These are phyloP conservation scores for Orthosia gracilis DNA, from an alignment of 2,888 invertebrate genomes.

Conservation along the genomic window DNA sequence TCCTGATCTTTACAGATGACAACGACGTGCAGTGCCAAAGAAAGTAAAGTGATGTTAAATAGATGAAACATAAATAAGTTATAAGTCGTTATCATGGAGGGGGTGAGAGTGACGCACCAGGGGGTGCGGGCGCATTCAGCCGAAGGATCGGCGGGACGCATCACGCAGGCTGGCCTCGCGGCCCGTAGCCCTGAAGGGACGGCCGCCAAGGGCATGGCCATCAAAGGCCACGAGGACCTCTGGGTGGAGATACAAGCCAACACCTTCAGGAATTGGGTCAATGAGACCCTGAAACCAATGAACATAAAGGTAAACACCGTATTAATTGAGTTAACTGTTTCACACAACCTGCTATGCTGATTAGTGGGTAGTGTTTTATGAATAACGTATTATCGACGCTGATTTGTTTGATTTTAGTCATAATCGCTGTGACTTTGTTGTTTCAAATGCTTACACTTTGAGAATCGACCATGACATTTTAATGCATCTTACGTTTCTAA, in stretches of 20 bases:
- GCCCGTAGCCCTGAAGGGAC: constrained; percentile 98
- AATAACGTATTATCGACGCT: constrained; percentile 15
- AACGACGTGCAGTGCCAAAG: constrained; percentile 77
- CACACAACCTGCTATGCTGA: constrained; percentile 34
- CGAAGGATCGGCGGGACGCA: constrained; percentile 92
- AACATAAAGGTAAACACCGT: constrained; percentile 91
- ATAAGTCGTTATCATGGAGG: constrained; percentile 81
- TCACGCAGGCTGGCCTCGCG: constrained; percentile 95
- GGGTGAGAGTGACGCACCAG: constrained; percentile 91
- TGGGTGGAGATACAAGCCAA: constrained; percentile 99
- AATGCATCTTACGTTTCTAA: background rate
- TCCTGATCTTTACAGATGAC: constrained; percentile 78
- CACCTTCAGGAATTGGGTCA: constrained; percentile 99
- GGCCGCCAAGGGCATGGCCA: constrained; percentile 98
- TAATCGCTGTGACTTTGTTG: constrained; percentile 8
- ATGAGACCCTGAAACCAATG: constrained; percentile 95
- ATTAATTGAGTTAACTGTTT: constrained; percentile 47
- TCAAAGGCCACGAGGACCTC: constrained; percentile 98
- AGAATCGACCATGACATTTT: constrained; percentile 15
- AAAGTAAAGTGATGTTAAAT: constrained; percentile 70
- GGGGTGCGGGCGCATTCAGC: constrained; percentile 91
- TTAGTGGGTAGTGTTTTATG: constrained; percentile 23
- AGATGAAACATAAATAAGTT: constrained; percentile 68
- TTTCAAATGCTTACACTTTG: constrained; percentile 11
- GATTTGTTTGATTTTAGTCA: constrained; percentile 21